Percentiles rank a stretch among this genome's conserved stretches.
Evolutionary conservation across 2,888 invertebrate genomes (phyloP).

Genomic region (Mythimna vitellina): DNA sequence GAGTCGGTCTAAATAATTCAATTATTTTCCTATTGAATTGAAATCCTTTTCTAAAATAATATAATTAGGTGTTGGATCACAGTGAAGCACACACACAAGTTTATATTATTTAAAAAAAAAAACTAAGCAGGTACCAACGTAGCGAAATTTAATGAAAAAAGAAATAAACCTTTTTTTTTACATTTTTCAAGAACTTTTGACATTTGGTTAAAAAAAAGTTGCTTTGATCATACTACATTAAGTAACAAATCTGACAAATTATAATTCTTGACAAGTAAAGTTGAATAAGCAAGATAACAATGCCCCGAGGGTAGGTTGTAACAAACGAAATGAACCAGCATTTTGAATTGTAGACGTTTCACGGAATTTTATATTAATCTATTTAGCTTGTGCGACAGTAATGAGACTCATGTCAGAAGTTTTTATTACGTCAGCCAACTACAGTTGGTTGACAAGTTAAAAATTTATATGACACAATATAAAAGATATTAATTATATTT

Average conservation of each 20-base stretch:
- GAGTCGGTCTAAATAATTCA: no score
- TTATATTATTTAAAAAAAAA: not conserved
- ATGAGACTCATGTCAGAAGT: not conserved
- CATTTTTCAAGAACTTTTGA: slow-evolving; percentile 6
- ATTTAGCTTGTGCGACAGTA: not conserved
- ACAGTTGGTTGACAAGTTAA: no score
- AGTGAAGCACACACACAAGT: no score
- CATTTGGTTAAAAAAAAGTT: slow-evolving; percentile 16
- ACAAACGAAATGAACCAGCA: slow-evolving; percentile 25
- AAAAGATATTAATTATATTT: no score
- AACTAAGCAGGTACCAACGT: not conserved
- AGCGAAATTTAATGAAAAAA: slow-evolving; percentile 5
- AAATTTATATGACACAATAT: no score
- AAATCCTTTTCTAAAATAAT: no score
- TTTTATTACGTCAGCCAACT: not conserved
- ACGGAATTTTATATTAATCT: slow-evolving; percentile 7
- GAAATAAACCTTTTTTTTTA: not conserved
- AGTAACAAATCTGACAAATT: slow-evolving; percentile 20
- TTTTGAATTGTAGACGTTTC: slow-evolving; percentile 15
- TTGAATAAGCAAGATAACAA: slow-evolving; percentile 34
- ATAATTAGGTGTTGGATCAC: no score
- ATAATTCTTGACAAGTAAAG: slow-evolving; percentile 33
- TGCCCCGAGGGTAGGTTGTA: slow-evolving; percentile 18
- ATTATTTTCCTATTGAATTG: no score
- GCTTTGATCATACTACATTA: slow-evolving; percentile 26